Conservation (phyloP, 2,113 vertebrate genomes). For the Cardinalis cardinalis region DNA sequence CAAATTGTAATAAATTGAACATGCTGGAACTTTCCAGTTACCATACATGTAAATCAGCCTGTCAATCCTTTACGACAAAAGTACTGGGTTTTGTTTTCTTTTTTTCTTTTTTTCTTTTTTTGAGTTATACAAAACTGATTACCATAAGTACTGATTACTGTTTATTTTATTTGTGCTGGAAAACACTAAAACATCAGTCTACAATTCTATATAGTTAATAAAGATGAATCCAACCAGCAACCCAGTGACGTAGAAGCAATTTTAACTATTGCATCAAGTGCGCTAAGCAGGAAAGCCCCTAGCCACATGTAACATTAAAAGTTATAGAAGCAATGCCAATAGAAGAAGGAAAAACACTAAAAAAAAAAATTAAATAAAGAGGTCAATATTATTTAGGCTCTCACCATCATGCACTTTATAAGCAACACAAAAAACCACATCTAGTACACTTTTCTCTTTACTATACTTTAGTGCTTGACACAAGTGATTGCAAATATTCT, state of each 20-base stretch:
- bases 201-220: slow-evolving; percentile 85
- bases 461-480: slow-evolving; percentile 87
- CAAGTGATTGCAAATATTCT: slow-evolving; percentile 82
- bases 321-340: slow-evolving; percentile 87
- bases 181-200: slow-evolving; percentile 87
- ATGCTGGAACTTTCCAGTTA: slow-evolving; percentile 90
- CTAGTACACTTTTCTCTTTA: slow-evolving; percentile 83
- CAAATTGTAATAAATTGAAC: slow-evolving; percentile 93
- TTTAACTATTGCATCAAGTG: slow-evolving; percentile 84
- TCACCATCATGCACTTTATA: slow-evolving; percentile 96
- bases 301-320: slow-evolving; percentile 83
- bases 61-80: slow-evolving; percentile 87
- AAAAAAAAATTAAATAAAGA: slow-evolving; percentile 76
- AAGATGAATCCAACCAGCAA: slow-evolving; percentile 88
- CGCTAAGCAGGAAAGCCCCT: slow-evolving; percentile 82
- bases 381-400: slow-evolving; percentile 81
- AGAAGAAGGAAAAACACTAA: slow-evolving; percentile 79
- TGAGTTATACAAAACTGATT: slow-evolving; percentile 93
- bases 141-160: slow-evolving; percentile 85
- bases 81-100: slow-evolving; percentile 73
- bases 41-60: slow-evolving; percentile 87
- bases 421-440: slow-evolving; percentile 93
- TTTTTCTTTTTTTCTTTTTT: slow-evolving; percentile 55
- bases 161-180: slow-evolving; percentile 87
- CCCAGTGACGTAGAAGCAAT: slow-evolving; percentile 87